Evolutionary conservation across 30 jellyfish, hydroid and myxozoan genomes (phyloP).

Genomic region (Chrysaora quinquecirrha): DNA sequence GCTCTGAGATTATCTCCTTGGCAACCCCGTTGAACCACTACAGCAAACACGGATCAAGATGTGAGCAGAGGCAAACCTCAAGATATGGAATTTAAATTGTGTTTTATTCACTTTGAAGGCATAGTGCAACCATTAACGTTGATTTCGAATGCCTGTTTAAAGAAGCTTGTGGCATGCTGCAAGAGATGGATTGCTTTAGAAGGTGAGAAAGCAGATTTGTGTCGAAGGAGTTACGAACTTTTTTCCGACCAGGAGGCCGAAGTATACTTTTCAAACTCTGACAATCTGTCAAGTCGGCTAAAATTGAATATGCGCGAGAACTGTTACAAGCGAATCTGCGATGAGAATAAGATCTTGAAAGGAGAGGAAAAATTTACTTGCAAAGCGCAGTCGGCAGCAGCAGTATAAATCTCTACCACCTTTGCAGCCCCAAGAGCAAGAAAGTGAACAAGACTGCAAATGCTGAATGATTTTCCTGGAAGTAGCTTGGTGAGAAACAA

Average conservation of each 20-base stretch:
- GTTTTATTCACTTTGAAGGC: constrained; percentile 52
- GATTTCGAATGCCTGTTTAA: constrained; percentile 23
- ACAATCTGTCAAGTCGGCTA: constrained; percentile 15
- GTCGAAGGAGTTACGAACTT: constrained; percentile 26
- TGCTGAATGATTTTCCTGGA: background rate
- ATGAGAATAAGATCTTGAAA: constrained; percentile 25
- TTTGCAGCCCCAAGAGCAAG: no score
- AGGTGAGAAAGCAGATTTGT: constrained; percentile 45
- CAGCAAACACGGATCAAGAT: constrained; percentile 37
- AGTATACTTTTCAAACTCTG: background rate
- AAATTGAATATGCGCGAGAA: constrained; percentile 19
- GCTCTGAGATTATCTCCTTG: constrained; percentile 29
- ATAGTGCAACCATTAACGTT: background rate
- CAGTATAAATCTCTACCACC: no score
- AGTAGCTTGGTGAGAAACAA: constrained; percentile 10
- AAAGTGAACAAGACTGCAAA: constrained; percentile 32
- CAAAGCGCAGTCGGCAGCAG: no score
- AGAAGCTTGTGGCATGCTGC: constrained; percentile 21
- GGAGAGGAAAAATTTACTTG: constrained; percentile 28
- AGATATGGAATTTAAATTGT: constrained; percentile 14
- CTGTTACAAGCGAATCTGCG: constrained; percentile 54
- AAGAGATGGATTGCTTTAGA: constrained; percentile 39
- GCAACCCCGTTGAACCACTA: constrained; percentile 29
- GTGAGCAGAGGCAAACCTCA: constrained; percentile 21
- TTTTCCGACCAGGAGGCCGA: constrained; percentile 16